These are phyloP conservation scores for Atherinosoma microstoma DNA, from an alignment of 2,797 vertebrate genomes.

Conservation along the genomic window DNA sequence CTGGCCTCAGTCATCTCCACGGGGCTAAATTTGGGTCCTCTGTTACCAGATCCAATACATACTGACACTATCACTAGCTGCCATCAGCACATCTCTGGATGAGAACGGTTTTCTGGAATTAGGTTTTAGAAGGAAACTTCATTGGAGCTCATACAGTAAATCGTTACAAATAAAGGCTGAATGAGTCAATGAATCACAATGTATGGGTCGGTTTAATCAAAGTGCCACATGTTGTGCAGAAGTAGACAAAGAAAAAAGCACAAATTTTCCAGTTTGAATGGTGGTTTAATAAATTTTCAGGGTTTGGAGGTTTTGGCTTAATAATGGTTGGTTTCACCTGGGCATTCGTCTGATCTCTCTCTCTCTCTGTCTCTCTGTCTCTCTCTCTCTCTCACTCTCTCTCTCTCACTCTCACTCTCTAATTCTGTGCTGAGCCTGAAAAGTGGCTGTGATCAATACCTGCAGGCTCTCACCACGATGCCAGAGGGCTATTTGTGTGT, in stretches of 20 bases:
- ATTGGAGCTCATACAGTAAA: not conserved
- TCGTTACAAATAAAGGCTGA: not conserved
- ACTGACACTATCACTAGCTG: constrained; percentile 64
- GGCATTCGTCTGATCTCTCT: constrained; percentile 36
- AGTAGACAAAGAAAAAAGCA: constrained; percentile 23
- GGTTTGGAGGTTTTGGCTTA: constrained; percentile 37
- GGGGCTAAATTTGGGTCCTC: constrained; percentile 76
- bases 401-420: constrained; percentile 52
- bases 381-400: constrained; percentile 53
- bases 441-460: constrained; percentile 84
- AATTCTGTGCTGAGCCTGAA: constrained; percentile 77
- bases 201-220: constrained; percentile 23
- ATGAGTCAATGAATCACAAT: not conserved
- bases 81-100: constrained; percentile 48
- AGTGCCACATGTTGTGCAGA: constrained; percentile 17
- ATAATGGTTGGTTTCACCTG: constrained; percentile 47
- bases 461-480: constrained; percentile 73
- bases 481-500: constrained; percentile 64
- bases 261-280: constrained; percentile 27
- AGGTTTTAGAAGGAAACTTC: constrained; percentile 2
- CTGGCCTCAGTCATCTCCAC: constrained; percentile 77
- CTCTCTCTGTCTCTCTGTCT: constrained; percentile 43
- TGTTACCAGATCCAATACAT: constrained; percentile 75
- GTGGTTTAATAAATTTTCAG: constrained; percentile 45
- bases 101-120: constrained; percentile 11